These are phyloP conservation scores for Volucella zonaria DNA, from an alignment of 2,888 invertebrate genomes.

Conservation along the genomic window DNA sequence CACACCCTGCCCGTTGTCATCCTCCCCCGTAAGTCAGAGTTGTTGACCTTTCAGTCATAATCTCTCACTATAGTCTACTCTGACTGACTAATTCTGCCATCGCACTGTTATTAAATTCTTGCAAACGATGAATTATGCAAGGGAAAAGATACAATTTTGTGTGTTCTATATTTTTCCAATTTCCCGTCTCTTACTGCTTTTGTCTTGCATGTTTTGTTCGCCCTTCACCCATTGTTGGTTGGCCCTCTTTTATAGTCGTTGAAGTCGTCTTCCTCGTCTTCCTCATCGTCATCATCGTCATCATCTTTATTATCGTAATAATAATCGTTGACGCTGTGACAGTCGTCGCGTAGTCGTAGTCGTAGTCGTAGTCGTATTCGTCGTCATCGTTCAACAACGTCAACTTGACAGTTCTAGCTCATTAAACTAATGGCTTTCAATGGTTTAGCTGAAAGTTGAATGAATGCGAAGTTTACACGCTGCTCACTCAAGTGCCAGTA, in stretches of 20 bases:
- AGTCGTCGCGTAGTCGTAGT: slow-evolving; percentile 1
- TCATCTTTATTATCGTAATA: not conserved
- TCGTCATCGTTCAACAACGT: slow-evolving; percentile 59
- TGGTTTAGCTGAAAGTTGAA: slow-evolving; percentile 61
- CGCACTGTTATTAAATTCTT: slow-evolving; percentile 17
- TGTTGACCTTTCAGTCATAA: slow-evolving; percentile 62
- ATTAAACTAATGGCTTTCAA: slow-evolving; percentile 73
- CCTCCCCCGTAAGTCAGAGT: slow-evolving; percentile 39
- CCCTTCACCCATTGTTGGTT: slow-evolving; percentile 61
- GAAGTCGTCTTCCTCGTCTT: not conserved
- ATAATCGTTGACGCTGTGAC: not conserved
- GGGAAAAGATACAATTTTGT: slow-evolving; percentile 35
- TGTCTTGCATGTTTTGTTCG: slow-evolving; percentile 39
- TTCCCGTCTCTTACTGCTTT: slow-evolving; percentile 40
- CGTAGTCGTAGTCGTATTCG: slow-evolving; percentile 10
- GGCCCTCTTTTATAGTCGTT: slow-evolving; percentile 15
- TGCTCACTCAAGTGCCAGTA: slow-evolving; percentile 29
- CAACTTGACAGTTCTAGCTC: slow-evolving; percentile 72
- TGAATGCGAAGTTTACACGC: slow-evolving; percentile 47
- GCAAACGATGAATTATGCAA: slow-evolving; percentile 61
- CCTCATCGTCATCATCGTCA: slow-evolving; percentile 8
- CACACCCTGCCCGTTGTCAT: slow-evolving; percentile 33
- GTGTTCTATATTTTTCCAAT: slow-evolving; percentile 29
- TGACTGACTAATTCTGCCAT: not conserved
- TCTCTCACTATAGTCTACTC: not conserved